Conservation (phyloP, 2,797 vertebrate species). For the Oophaga sylvatica region DNA sequence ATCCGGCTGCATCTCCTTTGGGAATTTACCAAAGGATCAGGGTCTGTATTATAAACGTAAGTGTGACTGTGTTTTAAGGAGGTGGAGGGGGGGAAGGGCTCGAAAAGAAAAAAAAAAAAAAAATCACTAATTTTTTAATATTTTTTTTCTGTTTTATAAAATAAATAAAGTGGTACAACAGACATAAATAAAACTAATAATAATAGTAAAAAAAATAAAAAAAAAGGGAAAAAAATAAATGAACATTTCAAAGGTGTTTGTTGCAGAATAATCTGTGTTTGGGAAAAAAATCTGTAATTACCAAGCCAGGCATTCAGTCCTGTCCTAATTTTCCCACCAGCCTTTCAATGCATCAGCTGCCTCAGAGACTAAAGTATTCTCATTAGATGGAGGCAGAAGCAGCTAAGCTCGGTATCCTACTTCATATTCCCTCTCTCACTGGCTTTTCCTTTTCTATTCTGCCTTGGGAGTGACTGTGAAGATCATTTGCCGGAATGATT, state of each 20-base stretch:
- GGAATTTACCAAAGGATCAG: constrained; percentile 68
- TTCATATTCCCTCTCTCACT: constrained; percentile 70
- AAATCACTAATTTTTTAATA: constrained; percentile 45
- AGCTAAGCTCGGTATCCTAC: constrained; percentile 68
- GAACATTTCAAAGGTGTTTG: constrained; percentile 73
- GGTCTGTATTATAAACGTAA: constrained; percentile 69
- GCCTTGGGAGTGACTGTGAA: constrained; percentile 83
- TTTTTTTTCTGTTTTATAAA: not conserved
- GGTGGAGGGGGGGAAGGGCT: constrained; percentile 55
- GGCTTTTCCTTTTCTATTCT: constrained; percentile 67
- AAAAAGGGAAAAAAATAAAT: constrained; percentile 42
- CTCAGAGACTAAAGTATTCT: constrained; percentile 77
- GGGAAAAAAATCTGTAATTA: constrained; percentile 76
- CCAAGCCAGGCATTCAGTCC: constrained; percentile 73
- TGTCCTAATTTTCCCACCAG: constrained; percentile 80
- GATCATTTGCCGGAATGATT: constrained; percentile 82
- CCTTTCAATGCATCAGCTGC: constrained; percentile 77
- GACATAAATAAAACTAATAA: constrained; percentile 64
- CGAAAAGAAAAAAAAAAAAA: constrained; percentile 65
- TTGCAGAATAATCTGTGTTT: constrained; percentile 74
- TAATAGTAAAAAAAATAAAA: constrained; percentile 10
- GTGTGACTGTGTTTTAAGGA: constrained; percentile 63
- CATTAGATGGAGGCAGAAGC: constrained; percentile 78
- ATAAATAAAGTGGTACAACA: not conserved
- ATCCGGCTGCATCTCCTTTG: constrained; percentile 24